Evolutionary conservation across 30 jellyfish, hydroid and myxozoan species (phyloP).

Genomic region (Rhopilema esculentum): DNA sequence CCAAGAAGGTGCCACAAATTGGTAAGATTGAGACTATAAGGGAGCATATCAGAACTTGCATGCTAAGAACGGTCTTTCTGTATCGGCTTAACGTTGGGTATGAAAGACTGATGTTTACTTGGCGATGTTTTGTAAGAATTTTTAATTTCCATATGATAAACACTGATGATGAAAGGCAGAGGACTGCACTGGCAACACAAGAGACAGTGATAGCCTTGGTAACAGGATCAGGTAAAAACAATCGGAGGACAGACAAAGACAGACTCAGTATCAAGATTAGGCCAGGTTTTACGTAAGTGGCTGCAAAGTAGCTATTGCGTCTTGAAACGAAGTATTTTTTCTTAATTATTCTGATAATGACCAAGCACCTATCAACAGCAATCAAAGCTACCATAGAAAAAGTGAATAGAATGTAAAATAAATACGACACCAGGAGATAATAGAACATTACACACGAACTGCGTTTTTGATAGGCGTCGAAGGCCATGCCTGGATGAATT

Average conservation of each 20-base stretch:
- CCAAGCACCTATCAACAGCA: background rate
- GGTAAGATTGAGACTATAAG: background rate
- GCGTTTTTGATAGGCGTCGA: background rate
- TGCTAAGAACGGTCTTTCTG: background rate
- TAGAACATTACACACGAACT: background rate
- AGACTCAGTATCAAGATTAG: background rate
- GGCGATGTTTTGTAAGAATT: background rate
- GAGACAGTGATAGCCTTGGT: background rate
- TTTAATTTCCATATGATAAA: background rate
- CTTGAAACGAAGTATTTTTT: background rate
- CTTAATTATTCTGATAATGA: background rate
- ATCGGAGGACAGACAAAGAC: background rate
- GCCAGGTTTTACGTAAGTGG: background rate
- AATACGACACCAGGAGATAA: background rate
- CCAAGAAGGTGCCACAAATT: background rate
- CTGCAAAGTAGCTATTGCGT: background rate
- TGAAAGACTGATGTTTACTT: background rate
- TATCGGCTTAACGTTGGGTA: background rate
- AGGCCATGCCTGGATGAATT: background rate
- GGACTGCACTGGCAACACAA: background rate
- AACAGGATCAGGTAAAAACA: background rate
- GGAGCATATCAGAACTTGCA: background rate
- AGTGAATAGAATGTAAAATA: background rate
- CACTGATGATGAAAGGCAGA: background rate
- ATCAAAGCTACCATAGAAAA: background rate